Evolutionary conservation across 2,113 vertebrate genomes (phyloP), one percentile per base, ranked within the genome.

Genomic region (Neofelis nebulosa): DNA sequence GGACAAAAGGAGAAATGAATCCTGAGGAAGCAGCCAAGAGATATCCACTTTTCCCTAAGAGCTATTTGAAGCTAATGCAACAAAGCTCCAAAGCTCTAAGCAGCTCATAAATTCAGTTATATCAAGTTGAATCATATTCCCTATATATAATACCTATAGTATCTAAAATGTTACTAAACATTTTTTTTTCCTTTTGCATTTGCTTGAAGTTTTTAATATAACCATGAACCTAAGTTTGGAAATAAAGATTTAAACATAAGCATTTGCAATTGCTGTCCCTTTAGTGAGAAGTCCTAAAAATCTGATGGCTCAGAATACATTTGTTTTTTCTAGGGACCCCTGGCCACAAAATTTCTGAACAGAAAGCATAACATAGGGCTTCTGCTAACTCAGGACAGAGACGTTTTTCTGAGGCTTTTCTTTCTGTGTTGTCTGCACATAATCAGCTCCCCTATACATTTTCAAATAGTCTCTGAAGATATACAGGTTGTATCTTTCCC

Each of bases 151-250:
- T 85, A 92, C 65, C 18, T 91, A 3, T 74, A 86, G 23, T 57
- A 50, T n/a, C 61, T 74, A 80, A 95, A 81, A 55, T 91, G 21
- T 66, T 82, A 52, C 55, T 76, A 74, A 86, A 12, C 74, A 86
- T 4, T 23, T 27, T 48, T 86, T 91, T 95, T 91, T 86, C 25
- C 76, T 92, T 73, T 95, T 68, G 61, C 71, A 33, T 96, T 78
- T 84, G 36, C 33, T 97, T 94, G 18, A 84, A 14, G 10, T 80
- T 91, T 88, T 84, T 66, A 71, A 36, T 55, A 41, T 88, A 74
- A 80, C 36, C 13, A 38, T 82, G 78, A 86, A 61, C 78, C 50
- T 89, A 84, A 66, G 8, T 88, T 90, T 83, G 7, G 25, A 94
- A 93, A 91, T 90, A 69, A 96, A 94, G 3, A 33, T 82, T 38